These are phyloP conservation scores for Pristionchus entomophagus DNA, from an alignment of 2,888 invertebrate genomes.

Conservation along the genomic window DNA sequence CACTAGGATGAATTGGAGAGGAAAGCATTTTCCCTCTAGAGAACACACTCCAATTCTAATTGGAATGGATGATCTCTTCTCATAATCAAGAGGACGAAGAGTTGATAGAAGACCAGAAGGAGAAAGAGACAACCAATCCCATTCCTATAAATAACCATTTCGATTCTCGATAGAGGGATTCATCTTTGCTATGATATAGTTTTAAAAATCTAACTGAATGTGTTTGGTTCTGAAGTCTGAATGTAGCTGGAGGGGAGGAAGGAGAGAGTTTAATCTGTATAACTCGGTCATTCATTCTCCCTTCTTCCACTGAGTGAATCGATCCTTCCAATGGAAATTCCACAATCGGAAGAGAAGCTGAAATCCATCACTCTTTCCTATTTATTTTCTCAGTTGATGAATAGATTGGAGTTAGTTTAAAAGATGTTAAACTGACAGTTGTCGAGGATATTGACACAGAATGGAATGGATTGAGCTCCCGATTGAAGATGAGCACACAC, in stretches of 20 bases:
- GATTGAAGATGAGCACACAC: slow-evolving; percentile 35
- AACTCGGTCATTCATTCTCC: neutral
- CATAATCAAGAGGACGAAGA: slow-evolving; percentile 6
- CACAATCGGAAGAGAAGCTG: neutral
- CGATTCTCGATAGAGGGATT: too few relatives aligned
- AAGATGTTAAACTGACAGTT: neutral
- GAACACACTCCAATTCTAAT: slow-evolving; percentile 17
- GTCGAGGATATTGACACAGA: slow-evolving; percentile 19
- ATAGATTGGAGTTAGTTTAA: too few relatives aligned
- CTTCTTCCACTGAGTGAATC: slow-evolving; percentile 24
- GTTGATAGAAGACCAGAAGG: slow-evolving; percentile 24
- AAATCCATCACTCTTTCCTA: neutral
- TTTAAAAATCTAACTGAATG: neutral
- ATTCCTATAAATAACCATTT: neutral
- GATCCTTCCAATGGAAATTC: slow-evolving; percentile 4
- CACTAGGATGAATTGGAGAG: neutral
- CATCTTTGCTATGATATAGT: too few relatives aligned
- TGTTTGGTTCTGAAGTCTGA: neutral
- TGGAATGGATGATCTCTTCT: neutral
- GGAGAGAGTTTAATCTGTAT: neutral
- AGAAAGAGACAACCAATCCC: slow-evolving; percentile 44
- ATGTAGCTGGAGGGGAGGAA: neutral
- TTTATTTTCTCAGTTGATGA: too few relatives aligned
- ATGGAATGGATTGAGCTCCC: slow-evolving; percentile 25
- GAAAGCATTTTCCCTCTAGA: neutral